Evolutionary conservation across 2,797 vertebrate species (phyloP).

Genomic region (Tokudaia tokunoshimensis): DNA sequence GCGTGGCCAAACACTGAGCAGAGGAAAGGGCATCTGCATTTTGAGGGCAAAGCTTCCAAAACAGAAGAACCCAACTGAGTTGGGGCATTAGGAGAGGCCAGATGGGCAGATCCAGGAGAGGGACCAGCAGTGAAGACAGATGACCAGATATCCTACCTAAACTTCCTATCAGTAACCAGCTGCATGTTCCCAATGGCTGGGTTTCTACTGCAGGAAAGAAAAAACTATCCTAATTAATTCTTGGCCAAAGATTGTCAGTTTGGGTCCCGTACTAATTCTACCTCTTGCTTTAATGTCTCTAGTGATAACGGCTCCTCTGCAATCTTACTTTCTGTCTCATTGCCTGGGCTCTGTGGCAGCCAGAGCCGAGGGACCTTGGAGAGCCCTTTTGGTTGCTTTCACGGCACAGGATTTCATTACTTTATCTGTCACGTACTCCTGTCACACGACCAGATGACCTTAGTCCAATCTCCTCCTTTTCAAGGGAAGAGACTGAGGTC

Average conservation of each 20-base stretch:
- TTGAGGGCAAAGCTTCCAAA: not conserved
- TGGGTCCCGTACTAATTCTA: not conserved
- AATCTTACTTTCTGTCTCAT: conserved; percentile 44
- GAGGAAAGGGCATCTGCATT: not conserved
- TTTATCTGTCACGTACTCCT: conserved; percentile 72
- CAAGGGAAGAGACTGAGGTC: conserved; percentile 73
- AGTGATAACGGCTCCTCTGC: conserved; percentile 31
- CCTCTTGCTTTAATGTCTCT: conserved; percentile 1
- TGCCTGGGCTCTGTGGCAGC: conserved; percentile 59
- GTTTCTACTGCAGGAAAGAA: not conserved
- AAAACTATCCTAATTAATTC: conserved; percentile 9
- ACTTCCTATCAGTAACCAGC: not conserved
- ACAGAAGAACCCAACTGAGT: not conserved
- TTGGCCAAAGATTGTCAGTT: not conserved
- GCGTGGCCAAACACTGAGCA: not conserved
- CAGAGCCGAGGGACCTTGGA: conserved; percentile 54
- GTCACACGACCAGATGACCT: conserved; percentile 75
- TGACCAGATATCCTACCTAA: not conserved
- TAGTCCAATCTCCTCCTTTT: conserved; percentile 69
- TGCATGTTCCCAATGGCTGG: not conserved
- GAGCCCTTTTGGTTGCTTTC: conserved; percentile 65
- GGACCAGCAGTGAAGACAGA: not conserved
- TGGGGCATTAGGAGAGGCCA: not conserved
- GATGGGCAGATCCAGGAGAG: not conserved
- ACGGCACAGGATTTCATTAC: conserved; percentile 71